Base-by-base conservation (phyloP, 2,113 vertebrate species). In the Pitta sordida region DNA sequence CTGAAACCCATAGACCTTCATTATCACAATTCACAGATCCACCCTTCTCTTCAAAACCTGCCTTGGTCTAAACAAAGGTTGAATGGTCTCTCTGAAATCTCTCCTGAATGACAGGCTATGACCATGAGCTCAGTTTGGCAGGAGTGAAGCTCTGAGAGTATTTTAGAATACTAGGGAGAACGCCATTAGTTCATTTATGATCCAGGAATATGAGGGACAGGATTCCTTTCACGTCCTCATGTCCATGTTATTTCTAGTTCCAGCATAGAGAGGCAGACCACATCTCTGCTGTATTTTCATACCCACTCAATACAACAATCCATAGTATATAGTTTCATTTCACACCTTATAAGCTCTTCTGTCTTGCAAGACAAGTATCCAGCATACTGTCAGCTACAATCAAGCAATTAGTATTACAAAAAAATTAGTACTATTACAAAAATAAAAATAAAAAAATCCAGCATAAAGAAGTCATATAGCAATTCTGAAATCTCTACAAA, bases 1-100 rank as follows among this genome's bases (percentile, higher is more conserved):
- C 15, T 3, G 1, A 85, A 90, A 27, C 13, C 17, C 49, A 11
- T 0, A 0, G 26, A 20, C 15, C 16, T 11, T 56, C 70, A 19
- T 6, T 39, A 64, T 30, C 10, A 79, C 13, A 29, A 6, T 6
- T 58, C 36, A 63, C 16, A 75, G 56, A 74, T 24, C 24, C 30
- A 26, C 27, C 11, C 4, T 83, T 63, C 73, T 56, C 9, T 67
- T 77, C 14, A 76, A 30, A 65, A 48, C 32, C 15, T 59, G 48
- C 62, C 34, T 60, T 48, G 30, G 27, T 56, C n/a, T 30, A 52
- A 51, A 23, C 27, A 23, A 77, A 82, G 60, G 17, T 34, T 58
- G 59, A 11, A 37, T 19, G 7, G 3, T 71, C 37, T 39, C 10
- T 83, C 30, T 71, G 41, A 37, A 29, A 32, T 83, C 36, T 44